Evolutionary conservation across 1,140 invertebrate species (phyloP), one percentile per base, ranked within the genome.

Genomic region (Drosophila kikkawai): DNA sequence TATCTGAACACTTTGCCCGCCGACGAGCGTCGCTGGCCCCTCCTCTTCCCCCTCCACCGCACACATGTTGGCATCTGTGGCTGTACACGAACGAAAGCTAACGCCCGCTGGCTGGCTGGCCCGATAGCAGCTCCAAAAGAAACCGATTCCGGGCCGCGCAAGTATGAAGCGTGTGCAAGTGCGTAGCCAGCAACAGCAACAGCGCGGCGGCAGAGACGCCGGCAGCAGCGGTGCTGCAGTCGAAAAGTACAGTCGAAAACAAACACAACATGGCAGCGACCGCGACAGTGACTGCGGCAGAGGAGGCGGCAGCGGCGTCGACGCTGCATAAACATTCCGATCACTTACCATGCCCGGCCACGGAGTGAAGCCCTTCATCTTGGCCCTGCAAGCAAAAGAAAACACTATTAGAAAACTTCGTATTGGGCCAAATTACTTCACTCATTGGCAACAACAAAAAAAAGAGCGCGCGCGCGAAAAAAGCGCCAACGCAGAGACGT

Each of bases 291-390:
- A 26, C 69, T 64, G 66, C 22, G 56, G 56, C 56, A 69, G 65
- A 50, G 75, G 66, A 67, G 45, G 70, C 47, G 69, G 74, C 80
- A 78, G 75, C 77, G 65, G 36, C 69, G 69, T 64, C 58, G 53
- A 55, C 61, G 67, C 50, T 44, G 56, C 63, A 76, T 71, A 79
- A 64, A 83, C 60, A 70, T 77, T 80, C 64, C 55, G 67, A 67
- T 92, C 83, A 95, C 96, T 96, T 95, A 98, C 97, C 95, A 96
- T 96, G 93, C 96, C 97, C 45, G 97, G 97, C 97, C 97, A 98
- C 70, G 97, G 96, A 68, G 97, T 96, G 94, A 97, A 98, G 88
- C 97, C 97, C 94, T 98, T 98, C 97, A 98, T 98, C 95, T 98
- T 98, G 22, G 97, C 97, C 97, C 97, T 98, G 94, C 91, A 96